Base-by-base conservation (phyloP, 1,140 invertebrate genomes). In the Carposina sasakii region DNA sequence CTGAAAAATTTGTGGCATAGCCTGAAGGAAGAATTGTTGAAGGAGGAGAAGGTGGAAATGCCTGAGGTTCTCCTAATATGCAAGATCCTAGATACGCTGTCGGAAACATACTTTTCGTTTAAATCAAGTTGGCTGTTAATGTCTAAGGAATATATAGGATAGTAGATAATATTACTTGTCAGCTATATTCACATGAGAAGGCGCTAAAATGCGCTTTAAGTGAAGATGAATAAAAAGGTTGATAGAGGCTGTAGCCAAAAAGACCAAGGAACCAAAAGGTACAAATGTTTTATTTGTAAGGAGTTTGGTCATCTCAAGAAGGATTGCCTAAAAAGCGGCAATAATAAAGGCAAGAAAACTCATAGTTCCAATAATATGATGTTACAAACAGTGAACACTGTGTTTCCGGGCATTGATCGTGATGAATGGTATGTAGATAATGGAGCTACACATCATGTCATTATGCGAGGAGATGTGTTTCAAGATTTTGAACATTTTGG, bases 121-220 rank as follows among this genome's bases (percentile, higher is more conserved):
- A 53, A 44, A 47, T 51, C 47, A 3, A 61, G 51, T 45, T 61
- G 55, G 54, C n/a, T 54, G 0, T 31, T 54, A 5, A 19, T 54
- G 22, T 23, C 41, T 13, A 49, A 52, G 24, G 23, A 15, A 15
- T 48, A 39, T n/a, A 56, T 12, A 34, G 44, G 2, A 55, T 45
- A 24, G 24, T 56, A 20, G 53, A 49, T 28, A 60, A 44, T 36
- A 20, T 60, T 9, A 56, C 49, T 5, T 37, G 9, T 12, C 54
- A 56, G 12, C 22, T 53, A 5, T 54, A 49, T 48, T 36, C 48
- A 19, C 30, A 49, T 45, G 53, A 55, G 42, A 34, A 36, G 37
- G 45, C 52, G 1, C 23, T 60, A 21, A 30, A 15, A n/a, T 20
- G 1, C 1, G 43, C 48, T 10, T 21, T 8, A 24, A 20, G 34